Evolutionary conservation across 2,797 vertebrate genomes (phyloP).

Genomic region (Acanthornis magna): DNA sequence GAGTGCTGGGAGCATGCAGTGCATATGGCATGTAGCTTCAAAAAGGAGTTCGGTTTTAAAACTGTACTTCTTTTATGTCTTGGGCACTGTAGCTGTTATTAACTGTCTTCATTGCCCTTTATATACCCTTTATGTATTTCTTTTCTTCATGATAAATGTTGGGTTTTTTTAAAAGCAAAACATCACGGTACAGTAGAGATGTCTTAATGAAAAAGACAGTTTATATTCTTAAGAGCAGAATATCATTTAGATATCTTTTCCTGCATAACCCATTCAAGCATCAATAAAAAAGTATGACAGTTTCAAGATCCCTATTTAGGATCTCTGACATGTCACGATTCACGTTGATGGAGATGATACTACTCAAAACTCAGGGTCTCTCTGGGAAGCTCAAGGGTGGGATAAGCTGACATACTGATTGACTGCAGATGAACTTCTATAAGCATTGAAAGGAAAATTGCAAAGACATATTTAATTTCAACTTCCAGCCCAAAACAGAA

Average conservation of each 20-base stretch:
- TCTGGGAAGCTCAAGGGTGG: fast-evolving
- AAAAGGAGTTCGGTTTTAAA: not conserved
- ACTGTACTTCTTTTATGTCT: not conserved
- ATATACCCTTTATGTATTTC: not conserved
- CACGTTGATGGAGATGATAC: not conserved
- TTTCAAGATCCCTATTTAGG: not conserved
- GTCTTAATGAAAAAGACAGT: not conserved
- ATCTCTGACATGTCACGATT: fast-evolving
- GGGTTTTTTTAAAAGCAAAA: not conserved
- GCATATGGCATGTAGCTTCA: not conserved
- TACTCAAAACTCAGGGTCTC: not conserved
- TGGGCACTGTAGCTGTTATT: not conserved
- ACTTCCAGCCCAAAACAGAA: not conserved
- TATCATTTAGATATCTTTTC: not conserved
- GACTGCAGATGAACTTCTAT: not conserved
- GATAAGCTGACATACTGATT: not conserved
- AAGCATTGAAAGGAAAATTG: not conserved
- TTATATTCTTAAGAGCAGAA: not conserved
- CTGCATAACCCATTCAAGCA: not conserved
- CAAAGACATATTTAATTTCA: not conserved
- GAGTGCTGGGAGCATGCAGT: not conserved
- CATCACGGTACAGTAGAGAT: not conserved
- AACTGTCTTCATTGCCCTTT: not conserved
- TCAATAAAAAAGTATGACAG: not conserved
- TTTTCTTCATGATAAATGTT: not conserved